These are phyloP conservation scores for Lanius collurio DNA, from an alignment of 2,113 vertebrate genomes.

Conservation along the genomic window DNA sequence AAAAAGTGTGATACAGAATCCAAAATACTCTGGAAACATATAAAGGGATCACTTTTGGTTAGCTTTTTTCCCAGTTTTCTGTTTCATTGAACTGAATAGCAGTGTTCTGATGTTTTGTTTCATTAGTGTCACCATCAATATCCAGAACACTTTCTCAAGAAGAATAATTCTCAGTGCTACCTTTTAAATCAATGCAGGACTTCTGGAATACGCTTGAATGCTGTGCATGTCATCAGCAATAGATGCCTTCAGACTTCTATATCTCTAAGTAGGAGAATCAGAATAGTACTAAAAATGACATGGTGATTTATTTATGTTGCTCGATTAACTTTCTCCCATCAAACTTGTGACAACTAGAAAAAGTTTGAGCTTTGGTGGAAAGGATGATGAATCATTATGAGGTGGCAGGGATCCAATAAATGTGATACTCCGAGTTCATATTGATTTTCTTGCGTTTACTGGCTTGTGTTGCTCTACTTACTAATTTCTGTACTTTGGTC, in stretches of 20 bases:
- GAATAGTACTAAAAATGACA: neutral
- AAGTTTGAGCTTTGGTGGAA: neutral
- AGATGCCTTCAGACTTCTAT: neutral
- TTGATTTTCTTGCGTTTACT: neutral
- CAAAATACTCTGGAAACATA: neutral
- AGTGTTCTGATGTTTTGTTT: neutral
- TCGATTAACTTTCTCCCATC: neutral
- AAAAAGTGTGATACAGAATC: neutral
- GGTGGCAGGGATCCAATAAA: neutral
- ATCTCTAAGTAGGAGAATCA: neutral
- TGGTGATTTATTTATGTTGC: neutral
- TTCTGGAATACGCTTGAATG: neutral
- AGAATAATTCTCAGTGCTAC: neutral
- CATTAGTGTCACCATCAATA: neutral
- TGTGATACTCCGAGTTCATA: neutral
- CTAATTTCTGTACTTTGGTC: neutral
- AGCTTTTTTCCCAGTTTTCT: neutral
- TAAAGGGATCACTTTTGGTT: neutral
- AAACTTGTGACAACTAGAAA: neutral
- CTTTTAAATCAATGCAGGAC: neutral
- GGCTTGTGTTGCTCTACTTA: neutral
- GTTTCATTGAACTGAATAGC: neutral
- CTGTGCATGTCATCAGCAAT: neutral
- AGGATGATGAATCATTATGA: conserved; percentile 2
- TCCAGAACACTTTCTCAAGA: neutral